Evolutionary conservation across 2,888 invertebrate genomes (phyloP).

Genomic region (Pyrocoelia pectoralis): DNA sequence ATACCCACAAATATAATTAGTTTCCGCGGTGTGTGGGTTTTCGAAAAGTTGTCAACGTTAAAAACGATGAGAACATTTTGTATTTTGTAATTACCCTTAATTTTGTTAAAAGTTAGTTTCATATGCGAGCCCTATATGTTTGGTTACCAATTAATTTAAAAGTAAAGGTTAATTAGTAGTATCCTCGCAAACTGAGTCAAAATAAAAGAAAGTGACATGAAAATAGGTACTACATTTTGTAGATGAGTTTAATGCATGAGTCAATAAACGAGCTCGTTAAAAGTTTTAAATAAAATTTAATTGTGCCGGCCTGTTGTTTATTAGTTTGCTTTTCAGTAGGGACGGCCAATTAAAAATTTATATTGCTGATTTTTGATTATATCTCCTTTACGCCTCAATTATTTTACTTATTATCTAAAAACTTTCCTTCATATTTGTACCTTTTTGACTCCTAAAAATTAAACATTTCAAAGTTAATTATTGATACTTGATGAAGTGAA

Average conservation of each 20-base stretch:
- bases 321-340: constrained; percentile 26
- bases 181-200: not conserved
- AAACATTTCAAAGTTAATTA: no score
- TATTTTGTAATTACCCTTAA: constrained; percentile 21
- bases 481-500: no score
- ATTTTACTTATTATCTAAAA: constrained; percentile 26
- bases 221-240: constrained; percentile 21
- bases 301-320: constrained; percentile 30
- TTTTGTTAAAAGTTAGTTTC: constrained; percentile 1
- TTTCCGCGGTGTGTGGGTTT: constrained; percentile 41
- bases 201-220: constrained; percentile 15
- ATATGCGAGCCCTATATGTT: not conserved
- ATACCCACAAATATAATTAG: constrained; percentile 39
- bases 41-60: constrained; percentile 36
- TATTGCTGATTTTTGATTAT: constrained; percentile 25
- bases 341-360: constrained; percentile 33
- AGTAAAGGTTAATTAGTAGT: constrained; percentile 15
- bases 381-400: constrained; percentile 27
- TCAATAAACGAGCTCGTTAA: constrained; percentile 36
- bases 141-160: constrained; percentile 8
- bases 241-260: constrained; percentile 30
- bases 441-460: no score
- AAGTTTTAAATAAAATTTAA: constrained; percentile 34
- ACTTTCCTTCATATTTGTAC: not conserved
- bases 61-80: constrained; percentile 34